Conservation (phyloP, 2,797 vertebrate genomes). For the Psittacula derbiana region DNA sequence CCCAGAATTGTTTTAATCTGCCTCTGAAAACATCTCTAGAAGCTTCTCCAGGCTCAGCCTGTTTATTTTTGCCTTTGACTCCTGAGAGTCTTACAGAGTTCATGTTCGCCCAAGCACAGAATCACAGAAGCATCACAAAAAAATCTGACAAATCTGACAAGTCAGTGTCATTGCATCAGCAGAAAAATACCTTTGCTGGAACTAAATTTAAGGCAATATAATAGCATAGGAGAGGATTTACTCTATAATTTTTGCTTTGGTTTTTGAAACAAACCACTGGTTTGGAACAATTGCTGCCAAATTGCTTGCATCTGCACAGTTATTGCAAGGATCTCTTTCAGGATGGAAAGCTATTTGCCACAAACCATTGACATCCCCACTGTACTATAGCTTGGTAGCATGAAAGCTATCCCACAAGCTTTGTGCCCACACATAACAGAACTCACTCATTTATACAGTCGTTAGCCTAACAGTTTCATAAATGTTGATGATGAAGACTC, state of each 20-base stretch:
- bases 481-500: background rate
- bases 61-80: conserved; percentile 18
- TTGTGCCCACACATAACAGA: background rate
- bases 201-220: conserved; percentile 46
- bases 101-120: background rate
- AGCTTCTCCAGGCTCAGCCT: background rate
- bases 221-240: background rate
- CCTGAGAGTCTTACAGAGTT: background rate
- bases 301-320: conserved; percentile 42
- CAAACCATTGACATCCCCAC: background rate
- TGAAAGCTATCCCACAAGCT: background rate
- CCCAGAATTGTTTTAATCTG: background rate
- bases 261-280: conserved; percentile 51
- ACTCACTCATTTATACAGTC: background rate
- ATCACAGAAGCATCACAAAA: conserved; percentile 17
- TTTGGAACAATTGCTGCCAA: conserved; percentile 47
- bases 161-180: background rate
- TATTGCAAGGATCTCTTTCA: conserved; percentile 17
- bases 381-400: background rate
- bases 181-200: conserved; percentile 33
- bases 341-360: conserved; percentile 1
- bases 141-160: background rate
- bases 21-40: background rate
- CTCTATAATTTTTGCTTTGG: conserved; percentile 42
- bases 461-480: background rate